These are phyloP conservation scores for Cisticola juncidis DNA, from an alignment of 2,113 vertebrate genomes.

Conservation along the genomic window DNA sequence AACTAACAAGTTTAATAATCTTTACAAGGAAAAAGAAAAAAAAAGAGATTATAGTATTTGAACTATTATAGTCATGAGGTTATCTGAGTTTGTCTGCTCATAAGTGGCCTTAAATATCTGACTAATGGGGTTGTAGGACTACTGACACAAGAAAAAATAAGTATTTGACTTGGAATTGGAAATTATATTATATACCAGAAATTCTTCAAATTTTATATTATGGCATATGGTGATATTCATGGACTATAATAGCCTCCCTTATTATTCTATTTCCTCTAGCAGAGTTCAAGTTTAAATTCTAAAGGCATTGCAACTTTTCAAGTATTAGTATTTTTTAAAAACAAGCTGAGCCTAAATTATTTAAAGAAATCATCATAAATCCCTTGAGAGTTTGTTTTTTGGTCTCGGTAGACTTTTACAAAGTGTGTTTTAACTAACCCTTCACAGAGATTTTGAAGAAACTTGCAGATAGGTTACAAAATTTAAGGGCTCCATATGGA, in stretches of 20 bases:
- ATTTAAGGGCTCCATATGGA: neutral
- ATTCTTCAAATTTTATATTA: neutral
- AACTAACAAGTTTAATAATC: neutral
- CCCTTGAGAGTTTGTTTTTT: neutral
- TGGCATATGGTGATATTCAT: neutral
- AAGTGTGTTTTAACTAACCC: neutral
- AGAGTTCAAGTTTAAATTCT: neutral
- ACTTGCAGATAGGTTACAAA: neutral
- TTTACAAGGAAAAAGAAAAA: neutral
- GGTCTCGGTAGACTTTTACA: neutral
- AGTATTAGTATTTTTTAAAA: neutral
- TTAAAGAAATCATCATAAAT: neutral
- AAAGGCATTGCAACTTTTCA: neutral
- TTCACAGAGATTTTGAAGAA: neutral
- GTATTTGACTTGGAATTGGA: neutral
- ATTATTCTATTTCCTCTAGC: neutral
- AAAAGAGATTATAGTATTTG: neutral
- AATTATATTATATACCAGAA: neutral
- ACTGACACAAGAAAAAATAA: neutral
- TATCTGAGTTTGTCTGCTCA: neutral
- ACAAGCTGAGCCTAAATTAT: neutral
- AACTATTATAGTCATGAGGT: neutral
- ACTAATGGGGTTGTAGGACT: neutral
- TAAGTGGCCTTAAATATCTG: neutral
- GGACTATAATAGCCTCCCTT: accelerated